These are phyloP conservation scores for Machimus rusticus DNA, from an alignment of 2,888 invertebrate species.

Conservation along the genomic window DNA sequence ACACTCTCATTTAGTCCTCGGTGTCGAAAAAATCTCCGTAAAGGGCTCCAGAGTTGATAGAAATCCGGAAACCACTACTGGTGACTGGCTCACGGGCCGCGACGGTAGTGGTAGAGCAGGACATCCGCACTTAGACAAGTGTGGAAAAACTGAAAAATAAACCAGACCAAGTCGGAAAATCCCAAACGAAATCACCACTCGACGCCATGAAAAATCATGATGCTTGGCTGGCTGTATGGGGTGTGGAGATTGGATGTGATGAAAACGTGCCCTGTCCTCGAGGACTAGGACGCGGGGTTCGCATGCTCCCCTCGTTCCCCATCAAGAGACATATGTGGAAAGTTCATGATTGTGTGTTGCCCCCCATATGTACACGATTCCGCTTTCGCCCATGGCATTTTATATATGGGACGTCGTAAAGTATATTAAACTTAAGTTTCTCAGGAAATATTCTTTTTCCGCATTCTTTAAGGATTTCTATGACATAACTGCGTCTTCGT, in stretches of 20 bases:
- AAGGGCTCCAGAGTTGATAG: constrained; percentile 16
- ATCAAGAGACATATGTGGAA: constrained; percentile 36
- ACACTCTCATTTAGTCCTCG: constrained; percentile 14
- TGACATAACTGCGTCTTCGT: not conserved
- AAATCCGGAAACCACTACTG: constrained; percentile 12
- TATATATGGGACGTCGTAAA: constrained; percentile 27
- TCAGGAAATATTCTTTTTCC: constrained; percentile 5
- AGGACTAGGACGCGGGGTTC: not conserved
- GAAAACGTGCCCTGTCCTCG: constrained; percentile 35
- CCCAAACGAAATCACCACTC: constrained; percentile 46
- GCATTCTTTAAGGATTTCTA: constrained; percentile 23
- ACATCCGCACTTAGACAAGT: not conserved
- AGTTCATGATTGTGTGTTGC: constrained; percentile 24
- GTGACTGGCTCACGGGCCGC: not conserved
- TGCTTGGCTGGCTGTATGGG: constrained; percentile 40
- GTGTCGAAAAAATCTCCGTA: constrained; percentile 35
- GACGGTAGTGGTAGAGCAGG: not conserved
- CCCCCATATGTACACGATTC: constrained; percentile 17
- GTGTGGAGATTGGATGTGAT: constrained; percentile 45
- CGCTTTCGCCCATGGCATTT: constrained; percentile 21
- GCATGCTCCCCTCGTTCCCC: not conserved
- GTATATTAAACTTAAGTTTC: constrained; percentile 39
- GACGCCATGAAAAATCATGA: constrained; percentile 47
- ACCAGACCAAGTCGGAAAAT: constrained; percentile 39
- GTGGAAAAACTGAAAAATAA: constrained; percentile 37